Base-by-base conservation (phyloP, 2,797 vertebrate species). In the Propithecus perrieri region DNA sequence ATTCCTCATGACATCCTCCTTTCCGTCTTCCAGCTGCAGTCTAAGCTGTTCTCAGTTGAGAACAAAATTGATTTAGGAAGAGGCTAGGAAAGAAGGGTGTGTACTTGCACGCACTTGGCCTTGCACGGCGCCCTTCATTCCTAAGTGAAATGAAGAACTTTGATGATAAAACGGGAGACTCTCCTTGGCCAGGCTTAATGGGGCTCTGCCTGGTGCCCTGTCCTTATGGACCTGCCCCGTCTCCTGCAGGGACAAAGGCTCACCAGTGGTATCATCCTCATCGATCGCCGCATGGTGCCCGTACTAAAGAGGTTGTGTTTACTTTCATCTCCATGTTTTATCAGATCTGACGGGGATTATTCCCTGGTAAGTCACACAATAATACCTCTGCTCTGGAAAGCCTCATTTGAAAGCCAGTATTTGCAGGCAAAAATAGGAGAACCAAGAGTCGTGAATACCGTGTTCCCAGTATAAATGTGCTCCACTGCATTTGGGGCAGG, bases 211-310 rank as follows among this genome's bases (percentile, higher is more conserved):
- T 28, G 8, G 9, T n/a, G 48, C 41, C 35, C 33, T 5, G 8
- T 14, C 33, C 15, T 38, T 14, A 7, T 33, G 20, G 11, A 38
- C 9, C 10, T 75, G 28, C 15, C 35, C 12, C 72, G 17, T 48
- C 4, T 26, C 7, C n/a, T 50, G 12, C 26, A 50, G 46, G 6
- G 41, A 46, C 17, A 30, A 28, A 7, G 3, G 13, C 2, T 4
- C 14, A 22, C 18, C 30, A 2, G 4, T 1, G 3, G 13, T 30
- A 67, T 53, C 26, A 10, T 13, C 8, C 22, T 11, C 48, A 22
- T 5, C 14, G 48, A 1, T 67, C 10, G 2, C 33, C 17, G 7
- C 13, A 3, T 12, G 33, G 14, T 38, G 3, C 20, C 33, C n/a
- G 4, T 3, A 22, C 1, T 26, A 18, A 46, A 57, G 28, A 18